Evolutionary conservation across 1,140 invertebrate species (phyloP).

Genomic region (Gyrodactylus bullatarudis): DNA sequence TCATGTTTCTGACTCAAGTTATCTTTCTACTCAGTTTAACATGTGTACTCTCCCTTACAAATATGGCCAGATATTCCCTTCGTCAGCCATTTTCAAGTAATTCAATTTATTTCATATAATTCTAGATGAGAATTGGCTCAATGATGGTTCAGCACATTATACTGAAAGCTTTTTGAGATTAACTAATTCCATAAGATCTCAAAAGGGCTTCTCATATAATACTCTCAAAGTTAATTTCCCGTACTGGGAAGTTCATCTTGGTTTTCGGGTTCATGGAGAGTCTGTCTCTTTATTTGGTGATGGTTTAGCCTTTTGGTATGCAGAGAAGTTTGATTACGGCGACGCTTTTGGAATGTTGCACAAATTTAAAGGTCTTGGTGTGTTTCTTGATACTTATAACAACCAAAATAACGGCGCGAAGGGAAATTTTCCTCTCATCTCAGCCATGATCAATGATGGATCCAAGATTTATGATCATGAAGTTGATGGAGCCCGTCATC

Average conservation of each 20-base stretch:
- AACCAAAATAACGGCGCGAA: conserved; percentile 79
- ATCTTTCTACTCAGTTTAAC: no score
- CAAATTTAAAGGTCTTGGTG: conserved; percentile 52
- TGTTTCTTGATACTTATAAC: conserved; percentile 88
- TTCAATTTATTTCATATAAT: not conserved
- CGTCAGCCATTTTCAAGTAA: not conserved
- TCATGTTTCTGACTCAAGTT: no score
- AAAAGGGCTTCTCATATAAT: not conserved
- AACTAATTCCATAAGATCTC: not conserved
- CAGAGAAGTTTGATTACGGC: conserved; percentile 34
- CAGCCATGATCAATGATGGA: conserved; percentile 90
- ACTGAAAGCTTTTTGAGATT: not conserved
- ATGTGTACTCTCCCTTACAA: no score
- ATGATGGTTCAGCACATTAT: not conserved
- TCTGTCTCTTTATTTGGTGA: conserved; percentile 82
- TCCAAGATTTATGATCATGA: conserved; percentile 80
- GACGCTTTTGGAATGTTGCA: conserved; percentile 77
- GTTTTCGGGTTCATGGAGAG: conserved; percentile 73
- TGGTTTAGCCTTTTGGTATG: conserved; percentile 87
- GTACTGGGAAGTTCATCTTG: conserved; percentile 83
- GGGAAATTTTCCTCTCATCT: conserved; percentile 90
- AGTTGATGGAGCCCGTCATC: conserved; percentile 78
- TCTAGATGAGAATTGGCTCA: not conserved
- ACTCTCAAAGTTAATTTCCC: not conserved
- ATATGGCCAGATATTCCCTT: no score